Evolutionary conservation across 2,797 vertebrate genomes (phyloP).

Genomic region (Scolopax bukidnonensis): DNA sequence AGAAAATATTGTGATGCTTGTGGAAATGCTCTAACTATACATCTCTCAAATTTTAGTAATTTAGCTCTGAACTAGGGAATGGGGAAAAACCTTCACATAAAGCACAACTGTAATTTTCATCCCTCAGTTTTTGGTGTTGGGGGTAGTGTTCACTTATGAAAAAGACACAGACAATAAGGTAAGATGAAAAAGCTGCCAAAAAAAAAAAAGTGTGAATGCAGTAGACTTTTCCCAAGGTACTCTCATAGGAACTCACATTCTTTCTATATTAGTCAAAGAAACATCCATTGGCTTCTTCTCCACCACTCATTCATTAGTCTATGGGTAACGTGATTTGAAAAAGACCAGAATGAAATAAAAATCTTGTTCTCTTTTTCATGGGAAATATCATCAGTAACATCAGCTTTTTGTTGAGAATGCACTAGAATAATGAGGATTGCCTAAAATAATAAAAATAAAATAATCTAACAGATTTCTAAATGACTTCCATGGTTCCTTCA

Average conservation of each 20-base stretch:
- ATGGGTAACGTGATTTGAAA: background rate
- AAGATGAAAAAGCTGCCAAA: background rate
- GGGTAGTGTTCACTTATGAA: accelerated
- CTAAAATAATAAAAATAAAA: background rate
- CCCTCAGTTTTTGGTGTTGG: background rate
- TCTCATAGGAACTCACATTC: background rate
- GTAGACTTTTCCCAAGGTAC: background rate
- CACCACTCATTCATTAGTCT: background rate
- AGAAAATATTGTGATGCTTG: background rate
- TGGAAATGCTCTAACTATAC: background rate
- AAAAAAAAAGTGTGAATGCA: background rate
- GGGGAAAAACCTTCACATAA: background rate
- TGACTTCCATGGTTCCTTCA: background rate
- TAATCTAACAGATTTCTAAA: background rate
- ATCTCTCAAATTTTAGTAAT: background rate
- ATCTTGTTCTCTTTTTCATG: background rate
- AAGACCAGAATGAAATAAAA: background rate
- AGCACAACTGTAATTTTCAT: background rate
- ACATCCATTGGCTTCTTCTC: background rate
- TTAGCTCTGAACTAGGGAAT: background rate
- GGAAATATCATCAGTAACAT: background rate
- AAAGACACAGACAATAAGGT: background rate
- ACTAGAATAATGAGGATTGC: background rate
- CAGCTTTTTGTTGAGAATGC: background rate
- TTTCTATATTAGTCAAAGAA: background rate